These are phyloP conservation scores for Rhopilema esculentum DNA, from an alignment of 30 jellyfish, hydroid and myxozoan species.

Conservation along the genomic window DNA sequence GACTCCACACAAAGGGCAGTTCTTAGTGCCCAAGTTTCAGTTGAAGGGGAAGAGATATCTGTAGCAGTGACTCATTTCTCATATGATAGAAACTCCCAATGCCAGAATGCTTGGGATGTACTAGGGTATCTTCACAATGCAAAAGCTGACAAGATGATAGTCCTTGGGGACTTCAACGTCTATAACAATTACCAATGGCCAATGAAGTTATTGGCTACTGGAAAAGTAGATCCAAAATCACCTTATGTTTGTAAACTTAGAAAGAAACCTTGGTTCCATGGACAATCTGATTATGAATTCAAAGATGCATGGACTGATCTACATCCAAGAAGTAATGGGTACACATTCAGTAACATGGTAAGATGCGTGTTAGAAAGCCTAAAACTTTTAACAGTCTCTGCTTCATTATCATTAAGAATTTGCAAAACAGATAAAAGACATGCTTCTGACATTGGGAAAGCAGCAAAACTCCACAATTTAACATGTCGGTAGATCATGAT, in stretches of 20 bases:
- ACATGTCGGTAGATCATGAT: too few species aligned
- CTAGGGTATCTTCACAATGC: slow-evolving; percentile 67
- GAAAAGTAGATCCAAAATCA: slow-evolving; percentile 45
- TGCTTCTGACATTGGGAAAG: not conserved
- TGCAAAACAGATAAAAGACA: not conserved
- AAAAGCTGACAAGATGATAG: slow-evolving; percentile 69
- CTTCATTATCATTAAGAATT: too few species aligned
- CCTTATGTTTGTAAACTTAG: slow-evolving; percentile 44
- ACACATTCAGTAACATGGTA: slow-evolving; percentile 89
- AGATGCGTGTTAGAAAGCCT: not conserved
- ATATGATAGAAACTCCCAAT: slow-evolving; percentile 73
- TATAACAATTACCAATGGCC: slow-evolving; percentile 80
- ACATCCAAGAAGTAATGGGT: slow-evolving; percentile 60
- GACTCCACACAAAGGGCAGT: slow-evolving; percentile 73
- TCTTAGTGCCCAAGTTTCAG: slow-evolving; percentile 65
- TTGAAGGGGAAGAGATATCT: slow-evolving; percentile 69
- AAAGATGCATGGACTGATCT: slow-evolving; percentile 80
- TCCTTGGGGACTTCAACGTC: slow-evolving; percentile 81
- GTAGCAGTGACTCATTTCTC: slow-evolving; percentile 72
- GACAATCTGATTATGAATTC: slow-evolving; percentile 59
- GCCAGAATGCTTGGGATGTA: slow-evolving; percentile 78
- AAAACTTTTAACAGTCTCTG: too few species aligned
- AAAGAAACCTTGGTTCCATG: slow-evolving; percentile 67
- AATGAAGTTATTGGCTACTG: slow-evolving; percentile 53
- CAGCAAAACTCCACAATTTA: too few species aligned